Base-by-base conservation (phyloP, 2,888 invertebrate species). In the Branchellion lobata region DNA sequence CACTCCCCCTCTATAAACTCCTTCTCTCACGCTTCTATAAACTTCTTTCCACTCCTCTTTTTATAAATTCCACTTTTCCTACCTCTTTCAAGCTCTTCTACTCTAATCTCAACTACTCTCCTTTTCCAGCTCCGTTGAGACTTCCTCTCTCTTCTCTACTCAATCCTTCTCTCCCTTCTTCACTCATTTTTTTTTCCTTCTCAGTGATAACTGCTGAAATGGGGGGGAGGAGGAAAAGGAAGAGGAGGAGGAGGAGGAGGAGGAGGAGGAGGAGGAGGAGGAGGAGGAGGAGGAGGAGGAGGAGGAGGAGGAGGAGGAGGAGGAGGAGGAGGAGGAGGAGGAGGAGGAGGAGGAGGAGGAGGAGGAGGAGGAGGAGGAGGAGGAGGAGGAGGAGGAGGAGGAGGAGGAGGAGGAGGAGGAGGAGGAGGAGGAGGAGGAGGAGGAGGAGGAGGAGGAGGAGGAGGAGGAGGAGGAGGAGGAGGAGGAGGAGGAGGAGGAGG, bases 231-330 rank as follows among this genome's bases (percentile, higher is more conserved):
- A n/a, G n/a, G n/a, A n/a, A n/a, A n/a, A n/a, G n/a, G n/a, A 51
- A 21, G 14, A 51, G 53, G 14, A 51, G 53, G 14, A 51, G 53
- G 14, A 51, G 53, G 14, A 51, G 53, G 14, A 51, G 53, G 14
- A 51, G 53, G 14, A 51, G 53, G 14, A 51, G 53, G 14, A 51
- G 53, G 14, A 51, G 53, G 14, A 51, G 53, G 14, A 51, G 53
- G 40, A 2, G 14, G 74, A 78, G 3, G 74, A 77, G 0, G 33
- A 74, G 14, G 71, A 74, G 31, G 31, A 74, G 14, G 24, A 77
- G 31, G 27, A 74, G 31, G 71, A 77, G 31, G 14, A 14, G 24
- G 14, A 31, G 31, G 31, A 31, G 14, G 24, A 29, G 14, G 31
- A 72, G 14, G 31, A 72, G 1, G 11, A 72, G 2, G 31, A 72